Percentiles rank a stretch among this genome's conserved stretches.
These are phyloP conservation scores for Pheosia tremula DNA, from an alignment of 2,888 invertebrate genomes.

Conservation along the genomic window DNA sequence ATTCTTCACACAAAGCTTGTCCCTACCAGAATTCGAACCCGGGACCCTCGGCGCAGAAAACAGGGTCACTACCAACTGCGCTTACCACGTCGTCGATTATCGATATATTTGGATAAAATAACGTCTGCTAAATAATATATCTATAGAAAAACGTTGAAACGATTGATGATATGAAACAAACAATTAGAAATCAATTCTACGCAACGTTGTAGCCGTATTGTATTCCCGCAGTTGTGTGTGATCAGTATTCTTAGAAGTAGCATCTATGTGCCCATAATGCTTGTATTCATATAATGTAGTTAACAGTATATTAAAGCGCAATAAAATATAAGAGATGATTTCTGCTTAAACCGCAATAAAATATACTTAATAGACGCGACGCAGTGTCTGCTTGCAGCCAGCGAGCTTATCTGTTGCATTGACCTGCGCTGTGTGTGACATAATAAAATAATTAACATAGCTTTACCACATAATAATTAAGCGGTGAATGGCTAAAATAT, in stretches of 20 bases:
- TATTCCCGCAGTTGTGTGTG: not conserved
- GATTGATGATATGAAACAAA: no score
- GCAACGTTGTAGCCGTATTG: not conserved
- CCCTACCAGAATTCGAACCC: no score
- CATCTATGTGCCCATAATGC: no score
- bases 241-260: no score
- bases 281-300: constrained; percentile 1
- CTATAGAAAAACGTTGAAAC: no score
- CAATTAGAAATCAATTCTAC: no score
- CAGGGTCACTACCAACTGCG: no score
- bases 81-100: no score
- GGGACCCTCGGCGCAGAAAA: no score
- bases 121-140: no score
- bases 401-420: constrained; percentile 47
- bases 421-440: constrained; percentile 36
- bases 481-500: not conserved
- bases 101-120: no score
- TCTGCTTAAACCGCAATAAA: constrained; percentile 29
- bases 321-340: constrained; percentile 20
- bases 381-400: constrained; percentile 51
- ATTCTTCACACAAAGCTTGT: no score
- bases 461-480: constrained; percentile 1
- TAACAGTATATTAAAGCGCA: constrained; percentile 15
- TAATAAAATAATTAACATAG: constrained; percentile 32
- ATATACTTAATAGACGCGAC: constrained; percentile 45